A percentile compares a stretch with the other conserved stretches of the same genome.
These are phyloP conservation scores for Ptychoptera albimana DNA, from an alignment of 2,888 invertebrate species.

Conservation along the genomic window DNA sequence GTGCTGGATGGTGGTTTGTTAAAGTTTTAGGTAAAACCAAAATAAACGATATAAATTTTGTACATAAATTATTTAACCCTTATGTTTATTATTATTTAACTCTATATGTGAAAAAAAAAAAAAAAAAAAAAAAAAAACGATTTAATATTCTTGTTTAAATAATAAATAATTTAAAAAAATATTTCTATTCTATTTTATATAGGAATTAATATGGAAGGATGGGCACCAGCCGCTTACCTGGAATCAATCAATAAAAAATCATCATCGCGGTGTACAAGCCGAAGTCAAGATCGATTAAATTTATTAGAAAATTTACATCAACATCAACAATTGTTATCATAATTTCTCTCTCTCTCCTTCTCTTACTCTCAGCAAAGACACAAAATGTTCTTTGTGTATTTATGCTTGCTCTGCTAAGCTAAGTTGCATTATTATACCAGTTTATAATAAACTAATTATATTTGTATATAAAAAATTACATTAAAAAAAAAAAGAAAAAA, in stretches of 20 bases:
- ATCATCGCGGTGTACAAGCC: constrained; percentile 51
- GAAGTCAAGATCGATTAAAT: constrained; percentile 40
- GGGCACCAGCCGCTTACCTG: constrained; percentile 89
- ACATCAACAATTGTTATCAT: not conserved
- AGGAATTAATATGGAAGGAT: constrained; percentile 64
- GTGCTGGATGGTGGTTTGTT: constrained; percentile 95
- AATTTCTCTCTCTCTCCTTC: too few relatives aligned
- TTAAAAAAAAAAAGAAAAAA: too few relatives aligned
- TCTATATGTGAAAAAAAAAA: too few relatives aligned
- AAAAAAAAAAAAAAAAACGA: too few relatives aligned
- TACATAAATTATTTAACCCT: not conserved
- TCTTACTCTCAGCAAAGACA: too few relatives aligned
- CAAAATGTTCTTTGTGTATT: too few relatives aligned
- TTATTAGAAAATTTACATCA: constrained; percentile 4
- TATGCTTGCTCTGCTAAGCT: too few relatives aligned
- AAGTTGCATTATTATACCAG: too few relatives aligned
- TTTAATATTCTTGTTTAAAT: too few relatives aligned
- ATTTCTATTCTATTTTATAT: constrained; percentile 19
- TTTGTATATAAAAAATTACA: too few relatives aligned
- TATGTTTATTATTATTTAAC: not conserved
- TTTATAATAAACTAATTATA: too few relatives aligned
- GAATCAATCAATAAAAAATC: constrained; percentile 62
- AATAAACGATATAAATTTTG: not conserved
- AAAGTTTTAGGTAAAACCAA: constrained; percentile 51
- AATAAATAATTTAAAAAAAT: too few relatives aligned